Evolutionary conservation across 2,113 vertebrate genomes (phyloP), one percentile per base, ranked within the genome.

Genomic region (Xenopus laevis): DNA sequence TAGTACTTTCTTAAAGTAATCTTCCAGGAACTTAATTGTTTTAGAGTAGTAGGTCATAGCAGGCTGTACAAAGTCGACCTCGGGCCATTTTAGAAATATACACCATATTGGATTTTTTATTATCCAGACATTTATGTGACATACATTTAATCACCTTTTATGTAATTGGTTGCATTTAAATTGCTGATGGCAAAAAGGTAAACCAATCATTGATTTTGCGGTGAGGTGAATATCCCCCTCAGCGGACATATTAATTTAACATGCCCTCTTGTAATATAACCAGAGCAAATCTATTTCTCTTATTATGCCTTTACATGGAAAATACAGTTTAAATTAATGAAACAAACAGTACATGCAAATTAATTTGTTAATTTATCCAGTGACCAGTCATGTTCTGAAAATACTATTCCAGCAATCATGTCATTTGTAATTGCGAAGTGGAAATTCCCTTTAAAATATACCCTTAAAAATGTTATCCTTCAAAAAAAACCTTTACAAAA

Each of bases 141-240:
- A 27, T 64, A 58, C 69, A 64, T 64, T 67, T 77, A 69, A 77
- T 70, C 74, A 70, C 67, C 15, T 50, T 73, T 68, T 33, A 64
- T 52, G 45, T 65, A 68, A 65, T 73, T 73, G 52, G 60, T 78
- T 78, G 61, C 30, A 62, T 64, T 80, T 0, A 3, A 1, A 71
- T 55, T 13, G 44, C 61, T 67, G 17, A 64, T 70, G 16, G 44
- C 15, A 6, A 17, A 72, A 62, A 57, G 71, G 40, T 78, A 68
- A 21, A 81, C 78, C 59, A 50, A 10, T 79, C 16, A 74, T 74
- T 2, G 18, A 0, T 59, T 74, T n/a, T 6, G 46, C n/a, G 60
- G 30, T 0, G 11, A 64, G 59, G 59, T 46, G 57, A 77, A 64
- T 77, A 47, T 77, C 69, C n/a, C 63, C 18, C 64, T 57, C 23